These are phyloP conservation scores for Terrapene triunguis DNA, from an alignment of 2,113 vertebrate species.

Conservation along the genomic window DNA sequence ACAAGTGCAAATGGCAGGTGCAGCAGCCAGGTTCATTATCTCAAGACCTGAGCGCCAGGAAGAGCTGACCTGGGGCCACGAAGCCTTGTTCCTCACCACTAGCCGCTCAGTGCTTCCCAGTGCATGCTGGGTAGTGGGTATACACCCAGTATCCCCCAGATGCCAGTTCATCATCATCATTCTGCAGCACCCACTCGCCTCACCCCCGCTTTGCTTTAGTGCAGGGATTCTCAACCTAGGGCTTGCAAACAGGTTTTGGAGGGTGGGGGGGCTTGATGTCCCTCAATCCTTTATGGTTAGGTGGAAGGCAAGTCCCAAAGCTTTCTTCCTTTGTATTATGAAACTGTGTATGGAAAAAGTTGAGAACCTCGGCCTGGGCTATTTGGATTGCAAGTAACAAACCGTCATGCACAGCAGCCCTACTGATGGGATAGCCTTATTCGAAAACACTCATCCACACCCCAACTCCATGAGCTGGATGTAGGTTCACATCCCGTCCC, in stretches of 20 bases:
- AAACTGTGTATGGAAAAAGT: not conserved
- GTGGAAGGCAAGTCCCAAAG: not conserved
- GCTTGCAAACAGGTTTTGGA: not conserved
- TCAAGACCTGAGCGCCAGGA: not conserved
- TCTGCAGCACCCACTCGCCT: not conserved
- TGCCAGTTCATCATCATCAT: not conserved
- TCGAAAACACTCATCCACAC: not conserved
- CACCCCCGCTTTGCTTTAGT: not conserved
- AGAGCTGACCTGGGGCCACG: not conserved
- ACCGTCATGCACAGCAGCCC: not conserved
- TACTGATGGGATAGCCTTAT: not conserved
- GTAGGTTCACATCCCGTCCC: not conserved
- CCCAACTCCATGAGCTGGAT: not conserved
- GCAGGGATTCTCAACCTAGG: not conserved
- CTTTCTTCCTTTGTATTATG: not conserved
- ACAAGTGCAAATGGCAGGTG: not conserved
- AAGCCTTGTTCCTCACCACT: not conserved
- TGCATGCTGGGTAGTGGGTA: not conserved
- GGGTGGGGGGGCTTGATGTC: too few relatives aligned
- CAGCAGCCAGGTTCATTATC: too few relatives aligned
- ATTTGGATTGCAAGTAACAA: not conserved
- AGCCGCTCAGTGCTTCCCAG: not conserved
- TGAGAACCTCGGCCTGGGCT: not conserved
- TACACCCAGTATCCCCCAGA: not conserved
- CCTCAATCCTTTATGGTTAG: not conserved